These are phyloP conservation scores for Hydraecia micacea DNA, from an alignment of 2,888 invertebrate species.

Conservation along the genomic window DNA sequence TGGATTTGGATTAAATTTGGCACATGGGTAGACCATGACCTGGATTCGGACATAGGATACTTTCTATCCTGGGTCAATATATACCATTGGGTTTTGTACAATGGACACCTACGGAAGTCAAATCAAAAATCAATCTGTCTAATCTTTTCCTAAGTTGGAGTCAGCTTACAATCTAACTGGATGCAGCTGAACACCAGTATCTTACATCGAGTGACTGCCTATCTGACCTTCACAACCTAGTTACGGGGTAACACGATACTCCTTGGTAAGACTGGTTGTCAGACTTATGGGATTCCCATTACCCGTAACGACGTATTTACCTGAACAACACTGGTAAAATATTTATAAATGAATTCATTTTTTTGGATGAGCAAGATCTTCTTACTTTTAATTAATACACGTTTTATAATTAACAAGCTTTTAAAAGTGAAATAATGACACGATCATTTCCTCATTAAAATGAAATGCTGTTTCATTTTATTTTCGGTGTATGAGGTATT, in stretches of 20 bases:
- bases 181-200: background rate
- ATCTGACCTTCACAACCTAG: background rate
- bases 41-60: too few species aligned
- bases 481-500: background rate
- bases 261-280: background rate
- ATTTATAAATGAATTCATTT: background rate
- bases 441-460: background rate
- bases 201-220: too few species aligned
- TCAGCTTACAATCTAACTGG: background rate
- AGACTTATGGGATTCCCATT: background rate
- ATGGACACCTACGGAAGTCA: background rate
- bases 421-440: background rate
- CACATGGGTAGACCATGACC: too few species aligned
- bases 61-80: background rate
- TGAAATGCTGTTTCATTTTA: constrained; percentile 4
- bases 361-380: background rate
- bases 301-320: background rate
- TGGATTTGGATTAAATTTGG: too few species aligned
- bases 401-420: background rate
- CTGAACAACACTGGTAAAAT: background rate
- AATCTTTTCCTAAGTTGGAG: background rate
- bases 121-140: background rate
- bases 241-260: background rate
- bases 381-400: background rate
- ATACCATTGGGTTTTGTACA: background rate